These are phyloP conservation scores for Dolichomitus sp. DNA, from an alignment of 2,888 invertebrate species.

Conservation along the genomic window DNA sequence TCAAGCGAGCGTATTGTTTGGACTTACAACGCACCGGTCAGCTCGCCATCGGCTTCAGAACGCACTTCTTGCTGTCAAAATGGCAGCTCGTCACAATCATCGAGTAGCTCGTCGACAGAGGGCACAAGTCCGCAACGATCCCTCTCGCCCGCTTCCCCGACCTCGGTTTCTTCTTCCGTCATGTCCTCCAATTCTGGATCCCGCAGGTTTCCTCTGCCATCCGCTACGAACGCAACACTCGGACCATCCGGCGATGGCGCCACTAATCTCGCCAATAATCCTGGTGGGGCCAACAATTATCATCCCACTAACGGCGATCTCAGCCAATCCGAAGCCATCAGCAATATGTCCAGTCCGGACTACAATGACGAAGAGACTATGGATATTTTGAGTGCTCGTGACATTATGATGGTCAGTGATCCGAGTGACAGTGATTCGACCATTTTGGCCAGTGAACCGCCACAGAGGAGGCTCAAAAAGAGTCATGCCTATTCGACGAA, in stretches of 20 bases:
- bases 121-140: constrained; percentile 87
- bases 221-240: constrained; percentile 67
- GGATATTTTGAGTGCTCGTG: constrained; percentile 92
- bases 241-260: constrained; percentile 51
- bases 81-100: constrained; percentile 88
- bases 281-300: constrained; percentile 71
- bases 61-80: constrained; percentile 88
- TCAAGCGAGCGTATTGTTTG: constrained; percentile 92
- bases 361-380: constrained; percentile 95
- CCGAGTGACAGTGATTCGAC: constrained; percentile 96
- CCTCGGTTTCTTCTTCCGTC: constrained; percentile 95
- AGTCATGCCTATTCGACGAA: constrained; percentile 69
- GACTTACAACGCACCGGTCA: constrained; percentile 96
- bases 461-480: constrained; percentile 86
- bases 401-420: constrained; percentile 95
- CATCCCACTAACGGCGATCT: constrained; percentile 89
- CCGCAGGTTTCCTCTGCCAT: constrained; percentile 88
- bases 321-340: constrained; percentile 94
- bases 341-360: constrained; percentile 96
- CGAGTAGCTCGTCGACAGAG: constrained; percentile 82
- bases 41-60: constrained; percentile 88
- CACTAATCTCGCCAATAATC: constrained; percentile 34
- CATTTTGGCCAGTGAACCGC: constrained; percentile 93
- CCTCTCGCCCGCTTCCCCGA: constrained; percentile 93
- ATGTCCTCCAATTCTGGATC: constrained; percentile 93